Evolutionary conservation across 2,888 invertebrate species (phyloP).

Genomic region (Leptinotarsa tumamoca): DNA sequence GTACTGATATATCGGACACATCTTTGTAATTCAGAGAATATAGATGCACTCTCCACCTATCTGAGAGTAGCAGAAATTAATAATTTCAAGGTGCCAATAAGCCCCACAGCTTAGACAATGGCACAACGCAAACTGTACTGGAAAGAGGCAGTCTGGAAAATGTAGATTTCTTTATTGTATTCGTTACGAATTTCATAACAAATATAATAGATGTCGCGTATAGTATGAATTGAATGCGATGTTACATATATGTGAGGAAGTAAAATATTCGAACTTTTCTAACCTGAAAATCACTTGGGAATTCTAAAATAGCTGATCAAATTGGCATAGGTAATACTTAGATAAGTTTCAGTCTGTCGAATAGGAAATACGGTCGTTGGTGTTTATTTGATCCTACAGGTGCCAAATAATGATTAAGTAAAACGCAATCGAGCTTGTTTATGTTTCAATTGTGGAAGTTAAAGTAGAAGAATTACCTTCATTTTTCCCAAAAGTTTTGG

Average conservation of each 20-base stretch:
- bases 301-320: conserved; percentile 23
- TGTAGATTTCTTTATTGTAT: neutral
- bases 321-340: conserved; percentile 14
- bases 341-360: neutral
- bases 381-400: neutral
- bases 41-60: too few species aligned
- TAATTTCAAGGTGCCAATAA: too few species aligned
- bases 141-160: neutral
- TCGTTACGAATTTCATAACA: too few species aligned
- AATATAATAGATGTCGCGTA: neutral
- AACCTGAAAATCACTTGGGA: conserved; percentile 25
- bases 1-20: too few species aligned
- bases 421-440: neutral
- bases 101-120: too few species aligned
- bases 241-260: neutral
- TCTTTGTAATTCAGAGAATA: too few species aligned
- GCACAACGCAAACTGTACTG: too few species aligned
- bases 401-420: neutral
- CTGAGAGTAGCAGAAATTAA: too few species aligned
- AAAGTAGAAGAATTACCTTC: neutral
- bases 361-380: neutral
- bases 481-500: conserved; percentile 5
- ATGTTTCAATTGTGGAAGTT: conserved; percentile 1
- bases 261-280: neutral
- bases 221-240: neutral